Conservation (phyloP, 2,888 invertebrate species). For the Drosophila melanocephala region DNA sequence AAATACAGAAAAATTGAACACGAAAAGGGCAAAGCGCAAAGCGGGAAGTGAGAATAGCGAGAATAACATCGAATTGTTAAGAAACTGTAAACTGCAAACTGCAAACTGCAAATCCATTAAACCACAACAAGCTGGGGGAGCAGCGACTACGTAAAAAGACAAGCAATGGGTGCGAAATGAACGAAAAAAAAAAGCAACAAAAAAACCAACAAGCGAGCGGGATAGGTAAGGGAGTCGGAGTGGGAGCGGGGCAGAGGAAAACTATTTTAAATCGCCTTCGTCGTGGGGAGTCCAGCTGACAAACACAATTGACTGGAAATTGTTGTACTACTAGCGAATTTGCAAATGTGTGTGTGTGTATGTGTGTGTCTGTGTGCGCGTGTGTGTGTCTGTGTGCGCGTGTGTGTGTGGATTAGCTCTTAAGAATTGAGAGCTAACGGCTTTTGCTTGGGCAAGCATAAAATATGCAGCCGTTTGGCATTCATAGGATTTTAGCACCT, state of each 20-base stretch:
- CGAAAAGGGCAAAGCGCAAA: constrained; percentile 76
- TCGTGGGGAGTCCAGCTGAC: constrained; percentile 25
- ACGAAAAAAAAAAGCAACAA: not conserved
- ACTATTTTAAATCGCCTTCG: constrained; percentile 40
- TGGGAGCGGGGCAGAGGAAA: constrained; percentile 3
- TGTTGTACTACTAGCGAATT: constrained; percentile 54
- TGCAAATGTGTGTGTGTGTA: constrained; percentile 39
- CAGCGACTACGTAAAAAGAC: constrained; percentile 17
- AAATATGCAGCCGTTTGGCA: constrained; percentile 2
- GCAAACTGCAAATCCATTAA: constrained; percentile 83
- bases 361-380: constrained; percentile 22
- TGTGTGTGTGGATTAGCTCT: constrained; percentile 49
- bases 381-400: constrained; percentile 18
- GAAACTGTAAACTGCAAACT: constrained; percentile 80
- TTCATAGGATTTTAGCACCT: not conserved
- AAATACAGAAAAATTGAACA: constrained; percentile 53
- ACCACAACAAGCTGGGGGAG: constrained; percentile 72
- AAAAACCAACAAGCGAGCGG: not conserved
- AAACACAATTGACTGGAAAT: constrained; percentile 74
- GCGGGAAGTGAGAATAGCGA: constrained; percentile 70
- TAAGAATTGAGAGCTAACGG: constrained; percentile 13
- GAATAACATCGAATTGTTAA: constrained; percentile 79
- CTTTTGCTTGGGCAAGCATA: not conserved
- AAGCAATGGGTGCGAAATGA: constrained; percentile 4
- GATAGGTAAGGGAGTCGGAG: not conserved